Evolutionary conservation across 2,113 vertebrate genomes (phyloP), one percentile per base, ranked within the genome.

Genomic region (Aptenodytes patagonicus): DNA sequence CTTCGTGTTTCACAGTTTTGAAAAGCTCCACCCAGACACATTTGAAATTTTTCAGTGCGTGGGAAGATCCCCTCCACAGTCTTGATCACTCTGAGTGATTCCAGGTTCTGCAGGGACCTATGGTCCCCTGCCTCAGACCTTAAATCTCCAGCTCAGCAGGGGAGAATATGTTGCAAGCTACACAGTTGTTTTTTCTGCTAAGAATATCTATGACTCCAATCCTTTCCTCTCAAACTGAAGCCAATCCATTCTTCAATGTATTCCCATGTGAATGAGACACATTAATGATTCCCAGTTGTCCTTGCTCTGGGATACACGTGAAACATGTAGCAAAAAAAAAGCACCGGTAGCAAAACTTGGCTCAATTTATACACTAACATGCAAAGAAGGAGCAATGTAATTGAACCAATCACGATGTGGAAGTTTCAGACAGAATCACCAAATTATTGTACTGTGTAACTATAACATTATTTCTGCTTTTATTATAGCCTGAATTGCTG

Each of bases 381-480:
- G 9, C 46, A 87, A 82, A 86, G 58, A 69, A 81, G 28, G 6
- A 89, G 21, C 8, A 51, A 55, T 17, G 34, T 16, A 32, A 46
- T 60, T 64, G 47, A 91, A 54, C 17, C 9, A 70, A 71, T 71
- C 47, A 12, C 22, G 34, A 36, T 25, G 31, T 44, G 12, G 26
- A 83, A 82, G 4, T 31, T 94, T 72, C 55, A 89, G 49, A 36
- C 21, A 71, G n/a, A 84, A 81, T 60, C n/a, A 64, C 9, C 25
- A 60, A 61, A 82, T 81, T 61, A 66, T 46, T 47, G 16, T 38
- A 64, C 10, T 54, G 13, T 57, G 11, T 44, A 92, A 80, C 38
- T 86, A 77, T 68, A 95, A 55, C 17, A 46, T 85, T 91, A 78
- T 58, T 89, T 92, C 72, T 95, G 21, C 11, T 96, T 80, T 87